Evolutionary conservation across 2,797 vertebrate genomes (phyloP).

Genomic region (Gambelia wislizenii): DNA sequence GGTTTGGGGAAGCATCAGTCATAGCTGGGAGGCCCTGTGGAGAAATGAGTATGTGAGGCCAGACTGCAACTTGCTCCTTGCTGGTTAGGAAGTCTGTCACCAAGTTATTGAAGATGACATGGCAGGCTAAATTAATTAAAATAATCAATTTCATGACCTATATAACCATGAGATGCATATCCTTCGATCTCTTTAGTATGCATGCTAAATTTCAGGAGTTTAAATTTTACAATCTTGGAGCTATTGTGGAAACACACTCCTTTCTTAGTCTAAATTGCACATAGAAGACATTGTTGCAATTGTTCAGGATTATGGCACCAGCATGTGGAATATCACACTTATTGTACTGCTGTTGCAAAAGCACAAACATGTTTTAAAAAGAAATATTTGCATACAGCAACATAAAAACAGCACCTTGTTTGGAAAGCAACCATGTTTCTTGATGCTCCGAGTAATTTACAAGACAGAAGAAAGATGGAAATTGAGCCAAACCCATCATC

Average conservation of each 20-base stretch:
- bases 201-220: too few species aligned
- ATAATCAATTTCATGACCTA: not conserved
- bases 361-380: conserved; percentile 62
- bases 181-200: not conserved
- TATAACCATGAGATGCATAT: not conserved
- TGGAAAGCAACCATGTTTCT: conserved; percentile 66
- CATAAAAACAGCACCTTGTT: conserved; percentile 67
- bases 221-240: too few species aligned
- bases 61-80: not conserved
- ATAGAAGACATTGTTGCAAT: not conserved
- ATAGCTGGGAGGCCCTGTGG: not conserved
- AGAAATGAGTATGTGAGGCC: not conserved
- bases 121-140: not conserved
- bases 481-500: conserved; percentile 71
- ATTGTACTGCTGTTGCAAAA: conserved; percentile 53
- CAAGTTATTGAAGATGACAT: not conserved
- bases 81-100: not conserved
- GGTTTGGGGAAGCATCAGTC: not conserved
- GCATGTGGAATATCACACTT: conserved; percentile 11
- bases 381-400: conserved; percentile 61
- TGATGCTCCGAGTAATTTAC: conserved; percentile 70
- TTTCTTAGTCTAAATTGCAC: not conserved
- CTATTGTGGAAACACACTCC: too few species aligned
- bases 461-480: conserved; percentile 76
- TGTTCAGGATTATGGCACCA: not conserved